These are phyloP conservation scores for Trimorus sp. DNA, from an alignment of 2,888 invertebrate species.

Conservation along the genomic window DNA sequence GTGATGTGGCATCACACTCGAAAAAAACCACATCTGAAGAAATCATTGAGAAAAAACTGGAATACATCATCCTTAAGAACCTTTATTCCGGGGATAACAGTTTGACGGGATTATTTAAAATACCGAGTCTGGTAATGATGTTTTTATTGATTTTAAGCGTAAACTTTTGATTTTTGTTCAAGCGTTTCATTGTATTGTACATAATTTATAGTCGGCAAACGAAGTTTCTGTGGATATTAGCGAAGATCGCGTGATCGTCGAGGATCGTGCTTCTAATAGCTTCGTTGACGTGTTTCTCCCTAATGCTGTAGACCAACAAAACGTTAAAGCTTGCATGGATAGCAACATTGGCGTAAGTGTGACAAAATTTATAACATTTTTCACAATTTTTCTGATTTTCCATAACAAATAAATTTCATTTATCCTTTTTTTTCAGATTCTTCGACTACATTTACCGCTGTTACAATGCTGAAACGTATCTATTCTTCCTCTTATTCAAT, in stretches of 20 bases:
- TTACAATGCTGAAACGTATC: conserved; percentile 24
- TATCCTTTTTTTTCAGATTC: conserved; percentile 71
- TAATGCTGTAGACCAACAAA: conserved; percentile 85
- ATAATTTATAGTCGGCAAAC: conserved; percentile 82
- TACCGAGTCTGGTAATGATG: conserved; percentile 83
- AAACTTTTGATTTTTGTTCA: conserved; percentile 24
- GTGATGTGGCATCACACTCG: conserved; percentile 41
- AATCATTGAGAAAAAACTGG: conserved; percentile 32
- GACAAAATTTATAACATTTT: neutral
- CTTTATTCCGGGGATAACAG: conserved; percentile 83
- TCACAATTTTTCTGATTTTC: no score
- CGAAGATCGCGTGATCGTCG: conserved; percentile 89
- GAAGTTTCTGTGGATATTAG: conserved; percentile 85
- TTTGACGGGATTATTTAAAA: conserved; percentile 85
- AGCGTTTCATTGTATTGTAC: conserved; percentile 33
- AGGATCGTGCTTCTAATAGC: conserved; percentile 84
- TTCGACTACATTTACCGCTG: conserved; percentile 75
- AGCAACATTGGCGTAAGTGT: conserved; percentile 82
- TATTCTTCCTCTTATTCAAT: no score
- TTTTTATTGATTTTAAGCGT: conserved; percentile 61
- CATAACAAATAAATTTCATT: no score
- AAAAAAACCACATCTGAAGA: conserved; percentile 34
- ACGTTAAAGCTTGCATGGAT: conserved; percentile 83
- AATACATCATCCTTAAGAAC: conserved; percentile 78
- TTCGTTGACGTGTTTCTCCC: conserved; percentile 88